Evolutionary conservation across 2,888 invertebrate genomes (phyloP), one percentile per base, ranked within the genome.

Genomic region (Drosophila acutilabella): DNA sequence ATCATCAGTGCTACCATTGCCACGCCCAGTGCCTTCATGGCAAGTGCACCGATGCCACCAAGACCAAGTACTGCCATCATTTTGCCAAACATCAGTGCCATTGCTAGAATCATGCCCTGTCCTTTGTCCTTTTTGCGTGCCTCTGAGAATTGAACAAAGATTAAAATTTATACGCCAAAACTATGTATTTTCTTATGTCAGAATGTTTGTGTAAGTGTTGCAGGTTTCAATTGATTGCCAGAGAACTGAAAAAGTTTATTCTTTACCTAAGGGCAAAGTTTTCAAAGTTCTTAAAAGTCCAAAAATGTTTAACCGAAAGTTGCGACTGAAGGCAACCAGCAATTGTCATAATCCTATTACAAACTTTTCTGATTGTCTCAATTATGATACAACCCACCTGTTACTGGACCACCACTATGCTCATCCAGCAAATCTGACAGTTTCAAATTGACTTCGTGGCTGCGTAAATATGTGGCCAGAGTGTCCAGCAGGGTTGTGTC

Each of bases 51-150:
- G 2, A 96, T 93, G 13, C 96, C 96, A 36, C 96, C 96, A 10
- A 96, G 93, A 44, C 96, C 96, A 58, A 96, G 93, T 0, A 96
- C 95, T 0, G 96, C 96, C 88, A 96, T 92, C 89, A 95, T 95
- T 91, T 96, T 96, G 62, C 95, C 96, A 93, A 96, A 95, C 95
- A 96, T 95, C 73, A 96, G 82, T 0, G 95, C 96, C 81, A 96
- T 91, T 58, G 88, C 84, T 58, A 94, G 78, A 82, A 94, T 89
- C 0, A 95, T 89, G 0, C 94, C 42, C 94, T 94, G 94, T 4
- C 94, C 94, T 10, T 94, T 94, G 18, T 94, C 94, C 84, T 94
- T 95, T 56, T 94, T 94, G 89, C 95, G 93, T 10, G 94, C 94
- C 76, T 93, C 95, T 95, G 92, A 18, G 18, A 20, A 67, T 42